Evolutionary conservation across 2,113 vertebrate genomes (phyloP), one percentile per base, ranked within the genome.

Genomic region (Serinus canaria): DNA sequence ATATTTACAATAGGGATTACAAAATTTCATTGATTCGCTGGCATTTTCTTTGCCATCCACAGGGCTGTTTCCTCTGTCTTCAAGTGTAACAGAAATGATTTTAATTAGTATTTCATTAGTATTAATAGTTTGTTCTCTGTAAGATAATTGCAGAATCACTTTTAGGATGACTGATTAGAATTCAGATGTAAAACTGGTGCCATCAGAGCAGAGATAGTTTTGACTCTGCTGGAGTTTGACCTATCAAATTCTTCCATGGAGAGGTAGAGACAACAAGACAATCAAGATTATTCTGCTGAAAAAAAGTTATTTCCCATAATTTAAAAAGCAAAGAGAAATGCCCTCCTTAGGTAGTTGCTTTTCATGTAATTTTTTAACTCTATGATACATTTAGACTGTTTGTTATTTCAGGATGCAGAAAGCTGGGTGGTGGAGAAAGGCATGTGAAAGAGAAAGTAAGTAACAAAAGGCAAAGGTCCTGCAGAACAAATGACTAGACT

Each of bases 31-130:
- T 90, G 92, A 89, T 81, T 63, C 12, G 0, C 28, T 89, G 44
- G 30, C 74, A 56, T 94, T 96, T 96, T 95, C 66, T 93, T 96
- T 93, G 75, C 39, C 59, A 50, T 64, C 53, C 50, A 76, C 14
- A 89, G 50, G 46, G 83, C 33, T 76, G 72, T 92, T 95, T 82
- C 28, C 39, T 91, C 77, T 90, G n/a, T 85, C 63, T 73, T 82
- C 58, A 53, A 41, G 33, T 41, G 58, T 63, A 69, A 86, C 49
- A 60, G 30, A 84, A 69, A 58, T 74, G 10, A 91, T 91, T 96
- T 96, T 86, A 68, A 76, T 97, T 83, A 89, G 62, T 69, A 49
- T 77, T 94, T 89, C 24, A 74, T 87, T 78, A 81, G 33, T 67
- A 49, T 52, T 58, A 93, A 64, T 87, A 82, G 47, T 55, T 75